Evolutionary conservation across 2,113 vertebrate species (phyloP), one percentile per base, ranked within the genome.

Genomic region (Phyllostomus hastatus): DNA sequence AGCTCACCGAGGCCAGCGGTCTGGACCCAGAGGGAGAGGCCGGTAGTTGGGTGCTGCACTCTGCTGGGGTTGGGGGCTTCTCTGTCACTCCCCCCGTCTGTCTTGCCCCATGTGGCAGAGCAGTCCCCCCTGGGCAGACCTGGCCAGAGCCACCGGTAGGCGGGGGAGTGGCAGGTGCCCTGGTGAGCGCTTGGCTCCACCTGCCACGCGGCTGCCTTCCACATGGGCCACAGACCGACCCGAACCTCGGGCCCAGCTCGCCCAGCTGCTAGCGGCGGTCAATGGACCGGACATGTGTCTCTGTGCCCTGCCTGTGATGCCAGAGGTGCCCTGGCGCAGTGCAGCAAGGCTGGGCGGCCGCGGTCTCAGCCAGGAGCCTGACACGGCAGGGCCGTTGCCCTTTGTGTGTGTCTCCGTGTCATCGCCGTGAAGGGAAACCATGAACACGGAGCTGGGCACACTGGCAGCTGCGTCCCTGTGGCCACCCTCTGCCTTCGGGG

Each of bases 401-500:
- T 57, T 43, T 43, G 11, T 54, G 28, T 20, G 16, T 5, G 15
- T 83, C 84, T 83, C n/a, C 59, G 33, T 28, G 57, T 14, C 19
- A 2, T 26, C 8, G n/a, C 38, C n/a, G 0, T 35, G 24, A 72
- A 35, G 64, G 46, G 79, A 22, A 88, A 75, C 46, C 41, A 0
- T 35, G 24, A 61, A 46, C 66, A 57, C 5, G n/a, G 28, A 1
- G 7, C n/a, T 12, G 0, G 2, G 14, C n/a, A 5, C 8, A 28
- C 11, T 19, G 7, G 57, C 33, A 22, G 46, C 11, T 22, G 48
- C 0, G 0, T 4, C 69, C 33, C 7, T 4, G 10, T 17, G 41
- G 7, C 17, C 28, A 3, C 3, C 22, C 17, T 38, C 14, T 0
- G 24, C 15, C 2, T 26, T 28, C 4, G 1, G n/a, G 4, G 17